Evolutionary conservation across 2,113 vertebrate genomes (phyloP).

Genomic region (Ceratotherium simum): DNA sequence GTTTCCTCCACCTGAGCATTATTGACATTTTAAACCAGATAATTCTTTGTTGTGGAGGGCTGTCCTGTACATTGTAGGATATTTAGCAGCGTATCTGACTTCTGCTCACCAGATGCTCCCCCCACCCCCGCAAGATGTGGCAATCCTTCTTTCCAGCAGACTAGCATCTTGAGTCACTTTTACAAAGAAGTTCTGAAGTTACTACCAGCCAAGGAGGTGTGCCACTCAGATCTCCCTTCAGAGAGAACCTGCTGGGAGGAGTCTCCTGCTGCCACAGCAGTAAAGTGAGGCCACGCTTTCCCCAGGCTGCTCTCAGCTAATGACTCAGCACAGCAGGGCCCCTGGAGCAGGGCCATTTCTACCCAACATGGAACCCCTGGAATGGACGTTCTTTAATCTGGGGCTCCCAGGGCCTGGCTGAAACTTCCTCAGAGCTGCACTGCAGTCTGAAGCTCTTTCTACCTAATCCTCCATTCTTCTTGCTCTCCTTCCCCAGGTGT

Average conservation of each 20-base stretch:
- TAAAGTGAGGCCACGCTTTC: background rate
- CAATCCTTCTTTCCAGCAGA: background rate
- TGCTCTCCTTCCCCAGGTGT: background rate
- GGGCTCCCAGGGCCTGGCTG: fast-evolving
- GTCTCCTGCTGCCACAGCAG: background rate
- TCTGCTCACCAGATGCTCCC: background rate
- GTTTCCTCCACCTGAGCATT: background rate
- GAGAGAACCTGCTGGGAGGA: background rate
- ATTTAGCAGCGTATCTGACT: background rate
- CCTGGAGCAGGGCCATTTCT: background rate
- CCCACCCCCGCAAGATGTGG: background rate
- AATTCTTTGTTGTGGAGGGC: background rate
- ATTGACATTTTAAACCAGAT: background rate
- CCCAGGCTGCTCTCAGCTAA: background rate
- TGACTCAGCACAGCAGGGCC: background rate
- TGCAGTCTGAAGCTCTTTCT: background rate
- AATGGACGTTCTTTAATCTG: no score
- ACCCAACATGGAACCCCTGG: background rate
- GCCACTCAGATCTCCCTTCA: background rate
- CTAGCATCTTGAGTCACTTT: background rate
- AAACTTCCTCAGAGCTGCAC: background rate
- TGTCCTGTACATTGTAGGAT: background rate
- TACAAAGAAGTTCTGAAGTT: background rate
- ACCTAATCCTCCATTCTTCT: background rate
- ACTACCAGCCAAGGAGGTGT: background rate